phyloP scores from a whole-genome alignment of 2,113 vertebrate genomes.

The Stictonetta naevosa region DNA sequence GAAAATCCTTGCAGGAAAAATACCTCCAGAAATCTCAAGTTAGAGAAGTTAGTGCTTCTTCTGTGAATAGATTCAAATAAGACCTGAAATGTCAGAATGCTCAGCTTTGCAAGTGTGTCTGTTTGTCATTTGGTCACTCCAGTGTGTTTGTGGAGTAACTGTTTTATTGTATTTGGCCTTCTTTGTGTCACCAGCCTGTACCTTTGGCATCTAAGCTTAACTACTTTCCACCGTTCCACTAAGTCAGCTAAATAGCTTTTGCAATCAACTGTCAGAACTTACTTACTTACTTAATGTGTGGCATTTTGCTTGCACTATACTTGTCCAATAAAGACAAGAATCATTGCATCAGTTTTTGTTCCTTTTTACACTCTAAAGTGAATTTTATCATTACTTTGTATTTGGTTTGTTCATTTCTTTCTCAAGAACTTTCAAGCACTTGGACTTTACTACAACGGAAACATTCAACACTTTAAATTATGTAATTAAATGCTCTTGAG shows the following conservation, averaged over 20 bases:
- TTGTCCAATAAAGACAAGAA: not conserved
- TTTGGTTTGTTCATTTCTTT: not conserved
- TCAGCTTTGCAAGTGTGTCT: not conserved
- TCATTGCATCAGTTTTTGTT: not conserved
- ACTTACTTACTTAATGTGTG: not conserved
- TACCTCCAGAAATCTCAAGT: not conserved
- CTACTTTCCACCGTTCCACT: fast-evolving
- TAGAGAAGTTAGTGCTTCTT: not conserved
- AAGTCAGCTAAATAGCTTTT: not conserved
- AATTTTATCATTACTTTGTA: not conserved
- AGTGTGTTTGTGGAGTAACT: fast-evolving
- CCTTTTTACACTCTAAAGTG: not conserved
- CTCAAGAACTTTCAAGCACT: not conserved
- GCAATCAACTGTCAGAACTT: not conserved
- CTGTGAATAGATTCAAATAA: not conserved
- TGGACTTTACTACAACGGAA: not conserved
- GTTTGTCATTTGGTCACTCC: not conserved
- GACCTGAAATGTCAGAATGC: fast-evolving
- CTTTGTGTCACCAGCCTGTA: not conserved
- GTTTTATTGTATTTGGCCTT: not conserved
- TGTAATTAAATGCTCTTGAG: not conserved
- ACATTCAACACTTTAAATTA: not conserved
- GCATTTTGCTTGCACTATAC: not conserved
- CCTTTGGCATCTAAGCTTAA: not conserved
- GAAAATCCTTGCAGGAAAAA: not conserved